Conservation (phyloP, 2,797 vertebrate species). For the Mus spretus region DNA sequence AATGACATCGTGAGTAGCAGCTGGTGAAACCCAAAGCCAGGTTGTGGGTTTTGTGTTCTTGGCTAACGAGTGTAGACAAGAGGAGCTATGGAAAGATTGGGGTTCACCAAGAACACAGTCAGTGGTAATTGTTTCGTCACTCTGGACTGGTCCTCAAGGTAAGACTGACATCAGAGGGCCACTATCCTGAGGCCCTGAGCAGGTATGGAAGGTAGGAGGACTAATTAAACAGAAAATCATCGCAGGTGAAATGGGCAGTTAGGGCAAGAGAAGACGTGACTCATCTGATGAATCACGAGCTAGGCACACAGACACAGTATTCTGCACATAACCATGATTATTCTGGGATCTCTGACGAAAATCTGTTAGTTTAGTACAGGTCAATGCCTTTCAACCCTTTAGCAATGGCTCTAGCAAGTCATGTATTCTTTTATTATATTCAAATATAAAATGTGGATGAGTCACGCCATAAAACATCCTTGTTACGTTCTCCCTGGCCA, state of each 20-base stretch:
- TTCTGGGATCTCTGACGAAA: not conserved
- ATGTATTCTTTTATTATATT: not conserved
- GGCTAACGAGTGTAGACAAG: not conserved
- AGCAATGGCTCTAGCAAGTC: not conserved
- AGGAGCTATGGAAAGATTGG: not conserved
- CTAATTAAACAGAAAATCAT: not conserved
- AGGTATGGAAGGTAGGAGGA: not conserved
- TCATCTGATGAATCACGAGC: slow-evolving; percentile 7
- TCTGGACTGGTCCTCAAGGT: not conserved
- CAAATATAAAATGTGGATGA: not conserved
- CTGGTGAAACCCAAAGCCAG: not conserved
- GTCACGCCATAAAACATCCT: not conserved
- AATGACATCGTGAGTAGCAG: not conserved
- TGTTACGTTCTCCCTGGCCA: not conserved
- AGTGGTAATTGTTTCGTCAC: not conserved
- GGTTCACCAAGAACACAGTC: not conserved
- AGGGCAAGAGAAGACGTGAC: not conserved
- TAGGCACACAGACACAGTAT: not conserved
- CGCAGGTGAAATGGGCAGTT: not conserved
- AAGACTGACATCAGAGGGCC: not conserved
- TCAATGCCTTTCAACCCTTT: not conserved
- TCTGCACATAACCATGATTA: not conserved
- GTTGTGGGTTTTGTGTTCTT: not conserved
- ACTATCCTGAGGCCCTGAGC: not conserved
- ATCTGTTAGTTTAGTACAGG: not conserved